A percentile compares a stretch with the other conserved stretches of the same genome.
Evolutionary conservation across 64 coral and sea anemone genomes (phyloP).

Genomic region (Pocillopora verrucosa): DNA sequence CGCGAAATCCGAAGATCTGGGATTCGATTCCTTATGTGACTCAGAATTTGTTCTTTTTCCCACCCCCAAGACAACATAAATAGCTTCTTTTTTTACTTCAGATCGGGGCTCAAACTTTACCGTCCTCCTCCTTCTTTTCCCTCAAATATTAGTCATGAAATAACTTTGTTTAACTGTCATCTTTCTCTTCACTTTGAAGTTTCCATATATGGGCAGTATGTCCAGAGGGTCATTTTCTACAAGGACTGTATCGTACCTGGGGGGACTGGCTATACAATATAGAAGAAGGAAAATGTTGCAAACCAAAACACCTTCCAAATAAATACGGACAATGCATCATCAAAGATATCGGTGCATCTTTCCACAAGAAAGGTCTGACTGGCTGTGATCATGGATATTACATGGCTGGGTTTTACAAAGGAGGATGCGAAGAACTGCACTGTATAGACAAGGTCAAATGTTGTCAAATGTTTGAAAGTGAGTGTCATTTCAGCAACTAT

Average conservation of each 20-base stretch:
- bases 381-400: slow-evolving; percentile 16
- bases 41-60: too few species aligned
- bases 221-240: slow-evolving; percentile 28
- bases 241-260: slow-evolving; percentile 34
- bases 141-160: too few species aligned
- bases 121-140: too few species aligned
- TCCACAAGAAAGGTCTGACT: slow-evolving; percentile 10
- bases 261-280: slow-evolving; percentile 12
- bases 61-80: too few species aligned
- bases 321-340: background rate
- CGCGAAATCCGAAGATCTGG: too few species aligned
- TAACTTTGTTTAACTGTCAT: background rate
- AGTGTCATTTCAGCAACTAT: background rate
- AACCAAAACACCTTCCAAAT: background rate
- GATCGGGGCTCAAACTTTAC: too few species aligned
- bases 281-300: slow-evolving; percentile 46
- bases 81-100: too few species aligned
- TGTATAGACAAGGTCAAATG: slow-evolving; percentile 8
- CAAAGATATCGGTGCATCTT: background rate
- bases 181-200: background rate
- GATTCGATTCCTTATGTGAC: too few species aligned
- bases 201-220: slow-evolving; percentile 10
- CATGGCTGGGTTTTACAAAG: slow-evolving; percentile 1
- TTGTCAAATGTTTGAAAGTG: slow-evolving; percentile 1
- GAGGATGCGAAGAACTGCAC: background rate